A percentile compares a stretch with the other conserved stretches of the same genome.
These are phyloP conservation scores for Etheostoma perlongum DNA, from an alignment of 2,797 vertebrate species.

Conservation along the genomic window DNA sequence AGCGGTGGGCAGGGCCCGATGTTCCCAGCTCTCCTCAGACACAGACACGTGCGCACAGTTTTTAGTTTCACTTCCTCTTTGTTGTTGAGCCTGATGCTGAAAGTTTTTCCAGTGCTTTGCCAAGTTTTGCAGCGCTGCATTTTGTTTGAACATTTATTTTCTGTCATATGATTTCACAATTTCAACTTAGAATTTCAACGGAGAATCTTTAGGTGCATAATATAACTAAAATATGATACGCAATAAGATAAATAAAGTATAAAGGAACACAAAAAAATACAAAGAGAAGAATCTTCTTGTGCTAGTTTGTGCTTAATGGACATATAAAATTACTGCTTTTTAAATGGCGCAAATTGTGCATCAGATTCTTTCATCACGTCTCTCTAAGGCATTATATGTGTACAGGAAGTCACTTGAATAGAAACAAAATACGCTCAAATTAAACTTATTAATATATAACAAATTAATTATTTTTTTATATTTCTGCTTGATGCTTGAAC, in stretches of 20 bases:
- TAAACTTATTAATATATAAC: background rate
- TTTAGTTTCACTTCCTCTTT: constrained; percentile 76
- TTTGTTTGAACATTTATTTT: constrained; percentile 10
- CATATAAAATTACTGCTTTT: background rate
- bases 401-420: background rate
- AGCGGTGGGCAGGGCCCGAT: constrained; percentile 53
- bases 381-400: background rate
- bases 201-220: background rate
- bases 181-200: background rate
- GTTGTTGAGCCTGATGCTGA: constrained; percentile 44
- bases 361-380: background rate
- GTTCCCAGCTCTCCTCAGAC: constrained; percentile 58
- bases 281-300: background rate
- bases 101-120: constrained; percentile 25
- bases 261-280: background rate
- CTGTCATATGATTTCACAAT: background rate
- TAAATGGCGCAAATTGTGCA: constrained; percentile 5
- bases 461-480: background rate
- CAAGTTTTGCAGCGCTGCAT: constrained; percentile 18
- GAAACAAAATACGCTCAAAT: background rate
- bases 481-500: background rate
- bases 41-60: constrained; percentile 38
- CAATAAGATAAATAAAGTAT: background rate
- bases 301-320: background rate
- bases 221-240: background rate